Conservation (phyloP, 2,888 invertebrate species). For the Eupithecia centaureata region DNA sequence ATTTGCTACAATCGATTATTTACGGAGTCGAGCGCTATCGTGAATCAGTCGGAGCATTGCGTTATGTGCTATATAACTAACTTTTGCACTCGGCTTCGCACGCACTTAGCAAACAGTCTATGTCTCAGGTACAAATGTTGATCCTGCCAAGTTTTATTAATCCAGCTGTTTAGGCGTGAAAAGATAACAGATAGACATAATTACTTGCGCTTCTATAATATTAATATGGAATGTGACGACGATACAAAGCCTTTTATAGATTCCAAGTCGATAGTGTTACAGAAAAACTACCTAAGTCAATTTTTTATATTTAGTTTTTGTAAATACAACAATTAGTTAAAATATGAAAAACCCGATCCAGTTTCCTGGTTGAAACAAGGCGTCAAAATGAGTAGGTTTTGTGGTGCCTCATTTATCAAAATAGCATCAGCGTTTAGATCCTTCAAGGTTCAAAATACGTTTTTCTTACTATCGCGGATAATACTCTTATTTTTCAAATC, state of each 20-base stretch:
- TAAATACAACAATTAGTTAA: background rate
- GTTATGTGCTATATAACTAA: too few relatives aligned
- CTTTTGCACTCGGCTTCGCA: too few relatives aligned
- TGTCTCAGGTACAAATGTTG: too few relatives aligned
- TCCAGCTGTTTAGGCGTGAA: too few relatives aligned
- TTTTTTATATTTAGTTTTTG: background rate
- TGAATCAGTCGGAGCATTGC: constrained; percentile 1
- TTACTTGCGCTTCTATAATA: too few relatives aligned
- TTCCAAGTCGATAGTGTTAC: background rate
- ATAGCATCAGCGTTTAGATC: background rate
- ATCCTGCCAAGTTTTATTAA: too few relatives aligned
- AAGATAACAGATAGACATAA: too few relatives aligned
- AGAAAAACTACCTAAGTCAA: background rate
- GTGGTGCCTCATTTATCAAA: too few relatives aligned
- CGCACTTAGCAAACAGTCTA: too few relatives aligned
- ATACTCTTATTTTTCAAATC: background rate
- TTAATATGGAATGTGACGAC: too few relatives aligned
- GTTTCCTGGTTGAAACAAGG: background rate
- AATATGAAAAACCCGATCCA: background rate
- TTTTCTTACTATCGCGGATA: too few relatives aligned
- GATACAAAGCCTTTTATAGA: background rate
- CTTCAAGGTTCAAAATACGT: background rate
- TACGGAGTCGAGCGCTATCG: constrained; percentile 34
- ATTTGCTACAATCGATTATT: constrained; percentile 66
- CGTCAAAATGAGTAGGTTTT: too few relatives aligned